phyloP scores from a whole-genome alignment of 1,140 invertebrate genomes.

The Diorhabda elongata region DNA sequence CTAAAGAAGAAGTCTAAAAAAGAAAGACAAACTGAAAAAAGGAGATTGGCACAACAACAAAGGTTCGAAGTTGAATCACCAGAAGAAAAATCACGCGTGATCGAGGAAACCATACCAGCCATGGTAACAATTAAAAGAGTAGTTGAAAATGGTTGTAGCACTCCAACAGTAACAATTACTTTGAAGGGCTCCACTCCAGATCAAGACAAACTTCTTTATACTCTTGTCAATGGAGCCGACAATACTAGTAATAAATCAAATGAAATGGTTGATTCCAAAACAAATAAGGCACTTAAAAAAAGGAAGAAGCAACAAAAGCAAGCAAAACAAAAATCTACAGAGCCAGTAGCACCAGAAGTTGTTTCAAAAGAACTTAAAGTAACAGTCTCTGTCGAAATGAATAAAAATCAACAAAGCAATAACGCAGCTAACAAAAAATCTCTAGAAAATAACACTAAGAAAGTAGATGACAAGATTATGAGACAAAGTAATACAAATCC shows the following conservation, averaged over 20 bases:
- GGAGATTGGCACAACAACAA: constrained; percentile 9
- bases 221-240: constrained; percentile 64
- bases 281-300: constrained; percentile 17
- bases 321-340: constrained; percentile 27
- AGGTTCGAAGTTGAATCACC: constrained; percentile 7
- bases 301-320: constrained; percentile 32
- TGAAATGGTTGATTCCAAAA: background rate
- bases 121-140: constrained; percentile 72
- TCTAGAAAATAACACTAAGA: constrained; percentile 47
- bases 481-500: constrained; percentile 12
- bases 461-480: constrained; percentile 8
- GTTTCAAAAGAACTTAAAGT: constrained; percentile 32
- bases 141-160: constrained; percentile 59
- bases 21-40: constrained; percentile 27
- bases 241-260: constrained; percentile 4
- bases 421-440: constrained; percentile 46
- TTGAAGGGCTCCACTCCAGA: constrained; percentile 69
- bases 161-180: constrained; percentile 71
- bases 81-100: constrained; percentile 24
- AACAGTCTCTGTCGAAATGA: constrained; percentile 29
- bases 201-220: constrained; percentile 69
- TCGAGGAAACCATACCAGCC: constrained; percentile 47
- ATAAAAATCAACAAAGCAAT: constrained; percentile 11
- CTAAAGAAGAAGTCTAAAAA: constrained; percentile 32
- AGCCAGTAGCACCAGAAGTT: constrained; percentile 33